These are phyloP conservation scores for Drosophila ogumai DNA, from an alignment of 1,140 invertebrate genomes.

Conservation along the genomic window DNA sequence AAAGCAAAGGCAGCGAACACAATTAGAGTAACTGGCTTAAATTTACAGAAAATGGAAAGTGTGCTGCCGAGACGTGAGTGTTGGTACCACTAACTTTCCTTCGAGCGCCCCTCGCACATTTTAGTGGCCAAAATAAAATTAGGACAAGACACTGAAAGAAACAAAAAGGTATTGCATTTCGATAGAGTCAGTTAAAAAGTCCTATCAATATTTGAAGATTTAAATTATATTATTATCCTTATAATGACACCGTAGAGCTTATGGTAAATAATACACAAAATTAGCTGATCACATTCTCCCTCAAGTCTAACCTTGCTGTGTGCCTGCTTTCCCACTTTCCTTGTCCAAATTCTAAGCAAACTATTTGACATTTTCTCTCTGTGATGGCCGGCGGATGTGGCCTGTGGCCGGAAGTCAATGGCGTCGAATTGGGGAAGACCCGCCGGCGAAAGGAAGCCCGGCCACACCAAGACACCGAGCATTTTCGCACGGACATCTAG, in stretches of 20 bases:
- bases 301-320: neutral
- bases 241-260: neutral
- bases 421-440: slow-evolving; percentile 46
- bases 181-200: no score
- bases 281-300: neutral
- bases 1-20: slow-evolving; percentile 46
- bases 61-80: slow-evolving; percentile 41
- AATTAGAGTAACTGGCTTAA: slow-evolving; percentile 59
- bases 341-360: neutral
- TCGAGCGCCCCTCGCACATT: slow-evolving; percentile 33
- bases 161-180: neutral
- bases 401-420: slow-evolving; percentile 59
- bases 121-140: slow-evolving; percentile 60
- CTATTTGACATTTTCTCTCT: slow-evolving; percentile 5
- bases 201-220: neutral
- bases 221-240: neutral
- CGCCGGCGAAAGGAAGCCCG: slow-evolving; percentile 29
- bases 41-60: slow-evolving; percentile 67
- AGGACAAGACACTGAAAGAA: slow-evolving; percentile 40
- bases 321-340: neutral
- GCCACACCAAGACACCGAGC: slow-evolving; percentile 25
- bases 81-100: slow-evolving; percentile 57
- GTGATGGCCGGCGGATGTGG: slow-evolving; percentile 57
- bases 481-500: slow-evolving; percentile 28
- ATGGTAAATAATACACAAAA: neutral